Evolutionary conservation across 2,888 invertebrate species (phyloP).

Genomic region (Asteroscopus sphinx): DNA sequence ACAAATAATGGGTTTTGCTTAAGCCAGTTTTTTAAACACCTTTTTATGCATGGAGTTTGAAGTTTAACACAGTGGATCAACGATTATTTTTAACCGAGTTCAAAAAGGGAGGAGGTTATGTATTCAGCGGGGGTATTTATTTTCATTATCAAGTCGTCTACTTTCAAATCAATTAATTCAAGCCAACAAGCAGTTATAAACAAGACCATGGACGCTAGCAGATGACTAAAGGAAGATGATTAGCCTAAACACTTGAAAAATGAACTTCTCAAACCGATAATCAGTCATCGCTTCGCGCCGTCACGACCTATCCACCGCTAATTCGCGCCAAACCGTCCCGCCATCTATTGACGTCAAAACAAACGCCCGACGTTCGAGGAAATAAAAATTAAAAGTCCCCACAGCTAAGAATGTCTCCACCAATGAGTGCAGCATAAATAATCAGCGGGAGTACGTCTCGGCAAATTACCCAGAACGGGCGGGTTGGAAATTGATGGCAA

Average conservation of each 20-base stretch:
- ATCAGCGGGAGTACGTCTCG: conserved; percentile 79
- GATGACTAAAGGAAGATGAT: conserved; percentile 13
- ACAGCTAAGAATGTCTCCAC: conserved; percentile 71
- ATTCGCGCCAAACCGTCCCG: conserved; percentile 62
- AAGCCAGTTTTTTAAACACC: too few relatives aligned
- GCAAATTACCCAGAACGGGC: conserved; percentile 85
- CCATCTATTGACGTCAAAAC: conserved; percentile 71
- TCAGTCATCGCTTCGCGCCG: conserved; percentile 40
- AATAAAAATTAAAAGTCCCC: conserved; percentile 71
- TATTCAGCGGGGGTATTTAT: too few relatives aligned
- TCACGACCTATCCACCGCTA: conserved; percentile 54
- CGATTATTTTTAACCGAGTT: too few relatives aligned
- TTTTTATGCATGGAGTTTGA: too few relatives aligned
- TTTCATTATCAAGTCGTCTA: too few relatives aligned
- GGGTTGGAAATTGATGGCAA: conserved; percentile 74
- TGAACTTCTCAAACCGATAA: conserved; percentile 39
- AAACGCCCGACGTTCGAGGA: conserved; percentile 54
- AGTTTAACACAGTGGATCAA: too few relatives aligned
- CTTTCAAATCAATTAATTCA: too few relatives aligned
- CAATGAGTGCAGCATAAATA: conserved; percentile 83
- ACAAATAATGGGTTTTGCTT: too few relatives aligned
- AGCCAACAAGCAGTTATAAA: too few relatives aligned
- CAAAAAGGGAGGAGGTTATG: too few relatives aligned
- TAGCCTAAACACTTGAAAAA: conserved; percentile 29
- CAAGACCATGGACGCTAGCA: too few relatives aligned